Conservation (phyloP, 2,113 vertebrate genomes). For the Pseudonaja textilis region DNA sequence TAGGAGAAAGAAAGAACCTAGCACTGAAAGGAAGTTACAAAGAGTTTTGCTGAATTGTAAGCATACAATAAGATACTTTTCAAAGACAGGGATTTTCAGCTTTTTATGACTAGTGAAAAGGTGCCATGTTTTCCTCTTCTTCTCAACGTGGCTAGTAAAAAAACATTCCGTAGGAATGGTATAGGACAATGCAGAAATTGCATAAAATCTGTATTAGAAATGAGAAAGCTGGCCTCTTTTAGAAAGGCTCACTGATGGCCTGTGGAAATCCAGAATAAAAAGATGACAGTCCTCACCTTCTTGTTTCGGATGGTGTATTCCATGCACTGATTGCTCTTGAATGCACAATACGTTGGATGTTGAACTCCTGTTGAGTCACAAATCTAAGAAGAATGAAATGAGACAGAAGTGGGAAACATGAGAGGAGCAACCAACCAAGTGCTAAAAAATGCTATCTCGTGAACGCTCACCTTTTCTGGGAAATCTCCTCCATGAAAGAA, state of each 20-base stretch:
- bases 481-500: constrained; percentile 46
- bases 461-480: constrained; percentile 53
- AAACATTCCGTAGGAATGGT: neutral
- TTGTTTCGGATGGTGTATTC: constrained; percentile 45
- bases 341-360: constrained; percentile 70
- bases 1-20: neutral
- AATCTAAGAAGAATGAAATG: constrained; percentile 54
- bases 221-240: neutral
- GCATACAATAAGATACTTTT: neutral
- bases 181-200: neutral
- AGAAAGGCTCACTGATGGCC: neutral
- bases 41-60: neutral
- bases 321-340: constrained; percentile 74
- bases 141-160: neutral
- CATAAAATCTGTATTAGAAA: neutral
- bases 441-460: constrained; percentile 37
- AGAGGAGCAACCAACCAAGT: neutral
- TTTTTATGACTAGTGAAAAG: neutral
- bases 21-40: neutral
- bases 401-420: neutral
- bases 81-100: neutral
- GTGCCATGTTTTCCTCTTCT: neutral
- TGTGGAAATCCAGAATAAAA: neutral
- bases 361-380: constrained; percentile 64
- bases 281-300: constrained; percentile 58